These are phyloP conservation scores for Aphodius sticticus DNA, from an alignment of 2,888 invertebrate species.

Conservation along the genomic window DNA sequence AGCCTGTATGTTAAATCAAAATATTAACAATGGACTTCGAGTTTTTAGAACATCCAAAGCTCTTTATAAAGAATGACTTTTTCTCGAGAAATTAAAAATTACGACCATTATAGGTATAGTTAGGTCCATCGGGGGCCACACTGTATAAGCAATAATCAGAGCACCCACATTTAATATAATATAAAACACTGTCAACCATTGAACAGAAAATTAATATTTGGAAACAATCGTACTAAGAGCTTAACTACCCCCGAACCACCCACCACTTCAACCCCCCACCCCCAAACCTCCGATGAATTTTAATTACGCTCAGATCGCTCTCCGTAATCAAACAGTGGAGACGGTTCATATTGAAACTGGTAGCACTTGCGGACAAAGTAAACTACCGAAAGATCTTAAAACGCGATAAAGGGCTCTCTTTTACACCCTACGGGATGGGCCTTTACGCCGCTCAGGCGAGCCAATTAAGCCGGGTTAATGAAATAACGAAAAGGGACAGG, in stretches of 20 bases:
- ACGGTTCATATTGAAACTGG: background rate
- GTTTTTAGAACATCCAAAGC: no score
- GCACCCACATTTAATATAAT: no score
- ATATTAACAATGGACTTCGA: no score
- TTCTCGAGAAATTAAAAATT: no score
- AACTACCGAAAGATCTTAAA: constrained; percentile 19
- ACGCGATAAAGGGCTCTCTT: constrained; percentile 22
- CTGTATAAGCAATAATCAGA: no score
- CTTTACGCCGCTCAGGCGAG: constrained; percentile 10
- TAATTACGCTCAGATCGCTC: constrained; percentile 18
- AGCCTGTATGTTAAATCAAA: no score
- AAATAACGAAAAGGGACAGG: constrained; percentile 20
- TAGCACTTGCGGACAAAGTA: constrained; percentile 20
- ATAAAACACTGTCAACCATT: no score
- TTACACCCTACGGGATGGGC: constrained; percentile 14
- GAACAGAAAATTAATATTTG: constrained; percentile 6
- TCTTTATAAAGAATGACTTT: no score
- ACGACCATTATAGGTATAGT: no score
- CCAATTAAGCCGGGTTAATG: constrained; percentile 19
- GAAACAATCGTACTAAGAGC: constrained; percentile 11
- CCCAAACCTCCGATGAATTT: constrained; percentile 14
- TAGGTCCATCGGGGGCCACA: no score
- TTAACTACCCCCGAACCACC: background rate
- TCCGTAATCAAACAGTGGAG: constrained; percentile 16
- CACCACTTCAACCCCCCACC: background rate